Evolutionary conservation across 1,140 invertebrate genomes (phyloP), one percentile per base, ranked within the genome.

Genomic region (Matsumurasca onukii): DNA sequence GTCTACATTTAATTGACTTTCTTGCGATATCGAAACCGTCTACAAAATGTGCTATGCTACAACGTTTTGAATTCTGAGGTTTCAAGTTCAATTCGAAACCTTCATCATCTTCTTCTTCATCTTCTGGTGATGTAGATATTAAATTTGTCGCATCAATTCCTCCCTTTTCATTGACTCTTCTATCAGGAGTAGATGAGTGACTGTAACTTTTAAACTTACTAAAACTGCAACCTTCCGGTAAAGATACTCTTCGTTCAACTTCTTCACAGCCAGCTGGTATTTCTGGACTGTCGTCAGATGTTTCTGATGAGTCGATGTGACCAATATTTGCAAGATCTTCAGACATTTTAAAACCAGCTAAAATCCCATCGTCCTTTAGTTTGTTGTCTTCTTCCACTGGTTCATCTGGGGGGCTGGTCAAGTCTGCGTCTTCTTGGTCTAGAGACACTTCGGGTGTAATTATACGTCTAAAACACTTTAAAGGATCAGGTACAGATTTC

Each of bases 301-400:
- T 84, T 80, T 93, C 91, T 0, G 91, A 89, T 0, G 90, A 92
- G 71, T 93, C 91, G 51, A 92, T 92, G 73, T 93, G 90, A 13
- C 85, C 85, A 17, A 92, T 90, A 51, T 84, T 74, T 22, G 73
- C 70, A 20, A 76, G 45, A 63, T 76, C 75, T 67, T 75, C 71
- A 22, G 69, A 65, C 66, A 71, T 69, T 69, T 73, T 71, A 17
- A 70, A 62, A 20, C 72, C 68, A 59, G 68, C 61, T n/a, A 71
- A 63, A 22, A 73, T 71, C 22, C 69, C 70, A 31, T 68, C 62
- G 17, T 71, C 45, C 62, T 34, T 63, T 63, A 29, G 9, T 52
- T 52, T 69, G n/a, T n/a, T n/a, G 48, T 29, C 52, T 45, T 71
- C 67, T 15, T 71, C 51, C 45, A 20, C 63, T 1, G n/a, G 31